Conservation (phyloP, 2,888 invertebrate species). For the Eilema depressum region DNA sequence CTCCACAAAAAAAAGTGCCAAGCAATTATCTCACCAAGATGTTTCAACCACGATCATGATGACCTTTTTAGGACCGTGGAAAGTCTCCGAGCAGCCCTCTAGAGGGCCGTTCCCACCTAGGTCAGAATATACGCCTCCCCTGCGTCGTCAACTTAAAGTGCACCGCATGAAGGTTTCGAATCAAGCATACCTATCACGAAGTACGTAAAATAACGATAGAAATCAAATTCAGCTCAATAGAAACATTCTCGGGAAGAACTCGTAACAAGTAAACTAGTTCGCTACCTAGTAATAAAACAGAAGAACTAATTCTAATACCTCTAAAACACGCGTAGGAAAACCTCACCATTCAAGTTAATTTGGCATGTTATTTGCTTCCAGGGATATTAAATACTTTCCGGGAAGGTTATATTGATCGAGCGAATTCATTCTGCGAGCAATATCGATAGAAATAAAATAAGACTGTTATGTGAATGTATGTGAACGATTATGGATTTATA, state of each 20-base stretch:
- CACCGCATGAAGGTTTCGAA: too few relatives aligned
- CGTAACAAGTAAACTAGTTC: background rate
- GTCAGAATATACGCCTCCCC: too few relatives aligned
- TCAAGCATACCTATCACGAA: too few relatives aligned
- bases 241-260: background rate
- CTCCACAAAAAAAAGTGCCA: too few relatives aligned
- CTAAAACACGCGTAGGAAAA: background rate
- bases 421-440: background rate
- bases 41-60: too few relatives aligned
- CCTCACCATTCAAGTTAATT: background rate
- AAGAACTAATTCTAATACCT: background rate
- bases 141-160: too few relatives aligned
- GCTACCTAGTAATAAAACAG: background rate
- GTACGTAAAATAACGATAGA: too few relatives aligned
- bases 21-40: too few relatives aligned
- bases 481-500: background rate
- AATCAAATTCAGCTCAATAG: background rate
- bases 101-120: too few relatives aligned
- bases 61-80: too few relatives aligned
- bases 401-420: background rate
- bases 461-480: constrained; percentile 1
- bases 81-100: too few relatives aligned
- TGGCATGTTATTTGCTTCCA: background rate
- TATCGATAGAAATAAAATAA: background rate
- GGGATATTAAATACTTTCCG: background rate